These are phyloP conservation scores for Leptosomus discolor DNA, from an alignment of 2,113 vertebrate genomes.

Conservation along the genomic window DNA sequence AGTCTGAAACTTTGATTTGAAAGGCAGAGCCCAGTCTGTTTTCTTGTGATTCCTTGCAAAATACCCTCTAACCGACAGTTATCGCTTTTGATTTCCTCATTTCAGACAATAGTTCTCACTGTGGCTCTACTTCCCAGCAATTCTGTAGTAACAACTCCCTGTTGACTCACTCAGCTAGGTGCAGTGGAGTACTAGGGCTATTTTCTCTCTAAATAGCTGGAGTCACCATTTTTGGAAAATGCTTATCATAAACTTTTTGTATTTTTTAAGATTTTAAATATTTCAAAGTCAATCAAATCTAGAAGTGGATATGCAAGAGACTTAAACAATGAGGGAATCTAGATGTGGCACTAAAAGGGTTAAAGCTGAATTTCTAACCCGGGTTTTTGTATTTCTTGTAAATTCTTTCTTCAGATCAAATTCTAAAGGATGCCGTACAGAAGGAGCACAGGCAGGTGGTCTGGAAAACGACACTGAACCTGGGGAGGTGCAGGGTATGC, in stretches of 20 bases:
- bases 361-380: neutral
- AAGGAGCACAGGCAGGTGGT: slow-evolving; percentile 69
- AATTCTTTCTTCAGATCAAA: slow-evolving; percentile 47
- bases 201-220: neutral
- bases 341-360: neutral
- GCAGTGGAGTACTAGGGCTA: neutral
- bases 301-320: neutral
- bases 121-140: neutral
- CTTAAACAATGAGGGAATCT: neutral
- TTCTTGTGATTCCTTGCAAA: neutral
- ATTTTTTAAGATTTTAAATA: neutral
- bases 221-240: neutral
- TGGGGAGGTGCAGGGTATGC: slow-evolving; percentile 74
- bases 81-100: neutral
- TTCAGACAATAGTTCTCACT: neutral
- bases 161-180: neutral
- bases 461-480: slow-evolving; percentile 76
- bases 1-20: neutral
- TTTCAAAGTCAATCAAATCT: neutral
- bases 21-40: neutral
- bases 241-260: neutral
- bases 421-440: slow-evolving; percentile 64
- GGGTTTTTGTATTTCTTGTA: neutral
- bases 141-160: neutral
- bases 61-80: neutral